Conservation (phyloP, 2,797 vertebrate species). For the Spondyliosoma cantharus region DNA sequence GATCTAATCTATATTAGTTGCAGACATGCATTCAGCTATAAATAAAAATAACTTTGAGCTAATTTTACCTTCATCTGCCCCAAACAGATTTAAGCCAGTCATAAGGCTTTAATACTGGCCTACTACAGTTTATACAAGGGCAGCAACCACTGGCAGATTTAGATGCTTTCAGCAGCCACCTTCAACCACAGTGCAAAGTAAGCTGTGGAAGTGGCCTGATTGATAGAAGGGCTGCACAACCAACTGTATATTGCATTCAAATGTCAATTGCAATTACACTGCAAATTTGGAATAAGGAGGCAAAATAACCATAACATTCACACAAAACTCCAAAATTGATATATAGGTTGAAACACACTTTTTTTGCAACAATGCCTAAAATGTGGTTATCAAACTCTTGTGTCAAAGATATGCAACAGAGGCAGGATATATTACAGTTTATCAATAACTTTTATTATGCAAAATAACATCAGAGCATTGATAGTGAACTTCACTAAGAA, state of each 20-base stretch:
- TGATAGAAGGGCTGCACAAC: background rate
- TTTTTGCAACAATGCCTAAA: too few relatives aligned
- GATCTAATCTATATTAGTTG: too few relatives aligned
- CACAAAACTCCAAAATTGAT: too few relatives aligned
- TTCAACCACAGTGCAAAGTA: background rate
- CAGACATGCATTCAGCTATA: background rate
- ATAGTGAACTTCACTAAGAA: too few relatives aligned
- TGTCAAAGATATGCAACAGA: too few relatives aligned
- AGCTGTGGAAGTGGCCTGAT: background rate
- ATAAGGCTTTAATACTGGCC: background rate
- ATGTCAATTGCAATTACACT: background rate
- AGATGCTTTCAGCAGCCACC: slow-evolving; percentile 1
- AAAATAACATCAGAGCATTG: too few relatives aligned
- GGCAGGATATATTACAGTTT: too few relatives aligned
- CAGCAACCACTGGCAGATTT: background rate
- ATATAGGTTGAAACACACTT: too few relatives aligned
- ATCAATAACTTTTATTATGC: too few relatives aligned
- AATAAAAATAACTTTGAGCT: background rate
- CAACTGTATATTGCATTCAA: background rate
- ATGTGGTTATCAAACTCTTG: too few relatives aligned
- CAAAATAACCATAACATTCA: background rate
- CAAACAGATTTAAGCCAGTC: background rate
- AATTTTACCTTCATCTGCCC: background rate
- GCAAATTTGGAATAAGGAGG: background rate
- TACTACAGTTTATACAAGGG: slow-evolving; percentile 15